Evolutionary conservation across 2,113 vertebrate genomes (phyloP).

Genomic region (Paratilapia polleni): DNA sequence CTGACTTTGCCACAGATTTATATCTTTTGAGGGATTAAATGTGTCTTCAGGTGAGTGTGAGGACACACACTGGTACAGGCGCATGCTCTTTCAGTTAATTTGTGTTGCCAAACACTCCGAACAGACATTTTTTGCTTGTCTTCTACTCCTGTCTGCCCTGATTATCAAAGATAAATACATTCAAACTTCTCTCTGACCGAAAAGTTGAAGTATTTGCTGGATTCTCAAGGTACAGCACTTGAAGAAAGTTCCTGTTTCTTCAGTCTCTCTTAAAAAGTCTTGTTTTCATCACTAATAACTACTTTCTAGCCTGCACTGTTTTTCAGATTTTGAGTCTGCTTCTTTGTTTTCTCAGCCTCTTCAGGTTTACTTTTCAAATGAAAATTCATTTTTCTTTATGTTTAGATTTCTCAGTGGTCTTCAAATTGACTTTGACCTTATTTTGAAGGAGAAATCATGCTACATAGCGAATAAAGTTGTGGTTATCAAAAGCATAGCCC

Average conservation of each 20-base stretch:
- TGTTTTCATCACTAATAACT: conserved; percentile 5
- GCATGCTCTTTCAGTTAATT: conserved; percentile 3
- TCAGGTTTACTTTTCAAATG: conserved; percentile 25
- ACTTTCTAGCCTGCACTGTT: not conserved
- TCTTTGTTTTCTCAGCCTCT: not conserved
- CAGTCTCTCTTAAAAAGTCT: not conserved
- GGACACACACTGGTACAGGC: conserved; percentile 8
- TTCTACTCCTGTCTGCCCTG: not conserved
- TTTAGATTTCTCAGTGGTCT: conserved; percentile 18
- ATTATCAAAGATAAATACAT: not conserved
- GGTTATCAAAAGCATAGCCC: conserved; percentile 26
- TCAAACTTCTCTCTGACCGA: not conserved
- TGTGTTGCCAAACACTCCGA: conserved; percentile 4
- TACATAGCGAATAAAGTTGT: conserved; percentile 17
- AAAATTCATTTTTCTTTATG: conserved; percentile 19
- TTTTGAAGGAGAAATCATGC: conserved; percentile 34
- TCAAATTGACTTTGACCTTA: conserved; percentile 31
- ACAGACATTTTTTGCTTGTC: not conserved
- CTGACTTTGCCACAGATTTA: conserved; percentile 40
- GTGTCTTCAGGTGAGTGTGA: conserved; percentile 14
- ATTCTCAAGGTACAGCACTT: not conserved
- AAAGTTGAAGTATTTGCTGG: not conserved
- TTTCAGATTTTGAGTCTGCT: not conserved
- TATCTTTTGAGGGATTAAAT: conserved; percentile 35
- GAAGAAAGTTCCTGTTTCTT: not conserved